Conservation (phyloP, 2,888 invertebrate species). For the Gasteruption jaculator region DNA sequence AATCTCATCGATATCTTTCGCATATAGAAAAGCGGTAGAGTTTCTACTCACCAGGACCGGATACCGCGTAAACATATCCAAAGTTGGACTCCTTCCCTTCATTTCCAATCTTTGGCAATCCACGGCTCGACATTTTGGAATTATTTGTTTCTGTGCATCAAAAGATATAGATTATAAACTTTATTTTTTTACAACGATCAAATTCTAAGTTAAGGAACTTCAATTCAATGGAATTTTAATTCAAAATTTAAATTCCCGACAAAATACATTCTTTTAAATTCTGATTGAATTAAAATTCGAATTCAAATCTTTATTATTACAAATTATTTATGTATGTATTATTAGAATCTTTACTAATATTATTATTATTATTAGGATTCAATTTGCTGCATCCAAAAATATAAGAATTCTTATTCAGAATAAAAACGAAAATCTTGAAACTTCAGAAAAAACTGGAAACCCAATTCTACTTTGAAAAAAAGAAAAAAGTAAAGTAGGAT, state of each 20-base stretch:
- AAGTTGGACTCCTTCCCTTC: conserved; percentile 84
- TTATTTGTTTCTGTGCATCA: conserved; percentile 25
- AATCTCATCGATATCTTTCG: conserved; percentile 5
- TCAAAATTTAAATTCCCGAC: too few species aligned
- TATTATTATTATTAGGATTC: too few species aligned
- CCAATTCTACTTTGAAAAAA: too few species aligned
- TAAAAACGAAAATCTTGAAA: neutral
- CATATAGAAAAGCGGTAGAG: conserved; percentile 2
- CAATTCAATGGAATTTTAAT: neutral
- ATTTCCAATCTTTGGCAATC: conserved; percentile 69
- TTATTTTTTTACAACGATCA: too few species aligned
- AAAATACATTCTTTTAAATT: too few species aligned
- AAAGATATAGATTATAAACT: conserved; percentile 9
- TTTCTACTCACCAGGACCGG: conserved; percentile 84
- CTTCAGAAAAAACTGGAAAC: neutral
- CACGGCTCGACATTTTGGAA: conserved; percentile 61
- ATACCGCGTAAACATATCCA: conserved; percentile 96
- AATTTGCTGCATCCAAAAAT: too few species aligned
- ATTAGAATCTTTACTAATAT: too few species aligned
- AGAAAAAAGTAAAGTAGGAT: too few species aligned
- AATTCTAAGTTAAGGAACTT: neutral
- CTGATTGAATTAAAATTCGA: too few species aligned
- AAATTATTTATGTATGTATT: too few species aligned
- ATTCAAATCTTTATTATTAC: too few species aligned
- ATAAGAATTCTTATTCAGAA: too few species aligned